These are phyloP conservation scores for Clistopyga incitator DNA, from an alignment of 2,888 invertebrate genomes.

Conservation along the genomic window DNA sequence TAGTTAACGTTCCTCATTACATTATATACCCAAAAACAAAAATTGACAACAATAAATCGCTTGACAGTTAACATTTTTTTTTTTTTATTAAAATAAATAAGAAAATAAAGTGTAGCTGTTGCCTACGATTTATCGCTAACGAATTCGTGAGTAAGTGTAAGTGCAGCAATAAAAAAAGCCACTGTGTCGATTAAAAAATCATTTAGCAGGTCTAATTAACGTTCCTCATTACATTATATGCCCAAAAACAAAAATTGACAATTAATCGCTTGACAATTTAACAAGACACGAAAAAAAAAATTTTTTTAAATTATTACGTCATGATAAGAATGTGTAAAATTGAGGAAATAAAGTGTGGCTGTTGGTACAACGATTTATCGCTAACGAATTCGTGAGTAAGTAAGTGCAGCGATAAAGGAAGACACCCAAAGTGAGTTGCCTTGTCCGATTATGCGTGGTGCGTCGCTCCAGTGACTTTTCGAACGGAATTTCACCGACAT, in stretches of 20 bases:
- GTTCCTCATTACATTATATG: too few relatives aligned
- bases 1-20: too few relatives aligned
- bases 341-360: constrained; percentile 14
- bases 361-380: constrained; percentile 3
- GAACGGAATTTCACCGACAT: constrained; percentile 83
- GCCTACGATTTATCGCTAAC: constrained; percentile 8
- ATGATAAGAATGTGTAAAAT: not conserved
- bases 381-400: constrained; percentile 68
- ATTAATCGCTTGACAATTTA: not conserved
- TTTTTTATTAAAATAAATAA: too few relatives aligned
- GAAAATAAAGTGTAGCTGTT: constrained; percentile 2
- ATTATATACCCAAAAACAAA: too few relatives aligned
- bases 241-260: too few relatives aligned
- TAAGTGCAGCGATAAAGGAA: constrained; percentile 79
- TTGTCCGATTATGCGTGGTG: constrained; percentile 83
- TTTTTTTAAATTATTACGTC: too few relatives aligned
- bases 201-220: too few relatives aligned
- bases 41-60: not conserved
- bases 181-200: too few relatives aligned
- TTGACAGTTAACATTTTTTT: not conserved
- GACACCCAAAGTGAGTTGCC: constrained; percentile 82
- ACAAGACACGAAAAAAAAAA: too few relatives aligned
- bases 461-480: constrained; percentile 82
- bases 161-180: constrained; percentile 76
- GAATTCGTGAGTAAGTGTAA: constrained; percentile 70